phyloP scores from a whole-genome alignment of 23 tunicate species.

The Trididemnum nubilum region DNA sequence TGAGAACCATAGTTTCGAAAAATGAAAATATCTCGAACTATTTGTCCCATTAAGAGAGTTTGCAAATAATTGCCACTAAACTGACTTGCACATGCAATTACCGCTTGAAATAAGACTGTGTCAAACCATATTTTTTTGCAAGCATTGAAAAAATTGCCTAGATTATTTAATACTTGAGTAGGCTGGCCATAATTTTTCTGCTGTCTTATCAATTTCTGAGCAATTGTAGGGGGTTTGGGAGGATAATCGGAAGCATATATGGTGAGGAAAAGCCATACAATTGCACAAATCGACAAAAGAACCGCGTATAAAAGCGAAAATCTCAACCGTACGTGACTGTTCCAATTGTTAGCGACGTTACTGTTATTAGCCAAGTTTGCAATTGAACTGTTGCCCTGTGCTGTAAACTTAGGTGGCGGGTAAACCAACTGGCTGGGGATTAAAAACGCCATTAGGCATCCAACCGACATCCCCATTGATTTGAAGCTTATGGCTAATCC shows the following conservation, averaged over 20 bases:
- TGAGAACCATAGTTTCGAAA: neutral
- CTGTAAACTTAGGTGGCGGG: too few species aligned
- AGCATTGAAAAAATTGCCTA: neutral
- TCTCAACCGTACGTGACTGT: neutral
- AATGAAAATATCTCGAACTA: neutral
- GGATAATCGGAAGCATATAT: neutral
- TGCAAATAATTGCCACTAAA: neutral
- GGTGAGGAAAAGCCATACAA: neutral
- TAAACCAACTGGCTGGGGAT: neutral
- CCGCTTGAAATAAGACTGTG: neutral
- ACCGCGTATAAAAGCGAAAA: neutral
- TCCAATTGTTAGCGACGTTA: neutral
- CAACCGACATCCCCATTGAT: neutral
- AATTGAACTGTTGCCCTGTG: too few species aligned
- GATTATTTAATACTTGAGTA: neutral
- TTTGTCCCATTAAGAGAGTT: neutral
- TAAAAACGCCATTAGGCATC: neutral
- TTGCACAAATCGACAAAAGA: neutral
- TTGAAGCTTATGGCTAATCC: neutral
- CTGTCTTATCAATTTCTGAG: neutral
- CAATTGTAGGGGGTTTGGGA: neutral
- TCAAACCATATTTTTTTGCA: neutral
- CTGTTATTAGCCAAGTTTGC: too few species aligned
- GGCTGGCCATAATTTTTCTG: neutral
- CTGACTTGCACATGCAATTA: neutral